Base-by-base conservation (phyloP, 2,113 vertebrate species). In the Rhynchomys soricoides region DNA sequence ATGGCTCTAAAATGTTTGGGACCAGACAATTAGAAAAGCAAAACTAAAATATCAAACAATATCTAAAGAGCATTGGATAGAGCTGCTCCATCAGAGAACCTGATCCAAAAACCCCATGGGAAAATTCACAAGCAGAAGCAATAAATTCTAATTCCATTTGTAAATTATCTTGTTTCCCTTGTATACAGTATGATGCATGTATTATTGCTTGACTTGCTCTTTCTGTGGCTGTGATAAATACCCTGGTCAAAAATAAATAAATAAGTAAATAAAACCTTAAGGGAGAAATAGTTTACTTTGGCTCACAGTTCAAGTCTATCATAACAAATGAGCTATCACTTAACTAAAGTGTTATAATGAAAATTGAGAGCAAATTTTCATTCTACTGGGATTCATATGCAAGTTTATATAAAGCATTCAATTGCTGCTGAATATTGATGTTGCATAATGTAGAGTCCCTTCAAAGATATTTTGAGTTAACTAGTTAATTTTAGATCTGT, bases 81-180 rank as follows among this genome's bases (percentile, higher is more conserved):
- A 6, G 4, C 5, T 64, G 24, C 7, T 48, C 1, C 4, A 4
- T 86, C 9, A 48, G 2, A 43, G 62, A 43, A 43, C 0, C 5
- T 59, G 37, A 66, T 64, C 16, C 40, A 66, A 66, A 45, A 78
- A 16, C 12, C 31, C 8, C 2, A 12, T 86, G 29, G 59, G 11
- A 85, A 86, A 64, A 34, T 45, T 21, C 29, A 21, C 3, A 34
- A 66, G 3, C 40, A 86, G 29, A 9, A 64, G 43, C 59, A 45
- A 48, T 57, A 45, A 17, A 66, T 40, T 66, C 40, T 34, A 45
- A 86, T 34, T 26, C 1, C 5, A 48, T 2, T 10, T 66, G 40
- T 21, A 83, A 62, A 29, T 21, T 17, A 86, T 48, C 29, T 66
- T 66, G 15, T 19, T 78, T 86, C 17, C 26, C 59, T 66, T 21